Conservation (phyloP, 1,140 invertebrate genomes). For the Coptotermes formosanus region DNA sequence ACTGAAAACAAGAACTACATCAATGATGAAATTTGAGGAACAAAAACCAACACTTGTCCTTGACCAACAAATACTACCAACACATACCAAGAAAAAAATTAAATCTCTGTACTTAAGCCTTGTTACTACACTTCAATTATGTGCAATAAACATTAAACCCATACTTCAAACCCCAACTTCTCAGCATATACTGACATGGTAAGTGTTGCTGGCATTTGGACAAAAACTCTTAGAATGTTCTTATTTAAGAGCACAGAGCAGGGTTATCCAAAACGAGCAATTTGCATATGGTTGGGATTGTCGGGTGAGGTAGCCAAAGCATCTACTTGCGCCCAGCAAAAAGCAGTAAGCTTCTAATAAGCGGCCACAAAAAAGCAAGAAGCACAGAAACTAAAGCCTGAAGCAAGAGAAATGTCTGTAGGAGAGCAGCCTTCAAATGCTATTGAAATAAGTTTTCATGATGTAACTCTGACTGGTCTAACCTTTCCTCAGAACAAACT, state of each 20-base stretch:
- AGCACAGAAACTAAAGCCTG: slow-evolving; percentile 34
- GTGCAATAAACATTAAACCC: background rate
- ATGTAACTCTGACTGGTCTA: background rate
- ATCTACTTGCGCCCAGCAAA: slow-evolving; percentile 39
- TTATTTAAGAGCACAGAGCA: slow-evolving; percentile 40
- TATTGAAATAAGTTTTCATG: slow-evolving; percentile 14
- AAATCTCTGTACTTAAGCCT: background rate
- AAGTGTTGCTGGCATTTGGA: background rate
- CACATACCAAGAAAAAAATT: slow-evolving; percentile 10
- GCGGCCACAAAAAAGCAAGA: slow-evolving; percentile 35
- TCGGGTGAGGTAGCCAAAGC: slow-evolving; percentile 36
- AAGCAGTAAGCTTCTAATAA: slow-evolving; percentile 37
- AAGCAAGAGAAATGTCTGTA: slow-evolving; percentile 33
- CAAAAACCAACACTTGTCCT: background rate
- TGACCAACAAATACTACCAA: slow-evolving; percentile 7
- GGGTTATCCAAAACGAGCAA: slow-evolving; percentile 51
- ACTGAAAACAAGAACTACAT: slow-evolving; percentile 12
- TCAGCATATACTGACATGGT: background rate
- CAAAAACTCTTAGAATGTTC: background rate
- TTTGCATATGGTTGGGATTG: slow-evolving; percentile 31
- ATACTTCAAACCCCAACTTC: background rate
- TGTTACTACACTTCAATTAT: background rate
- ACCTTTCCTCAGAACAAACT: slow-evolving; percentile 32
- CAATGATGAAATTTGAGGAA: background rate
- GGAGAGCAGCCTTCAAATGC: slow-evolving; percentile 26